Evolutionary conservation across 2,888 invertebrate species (phyloP), one percentile per base, ranked within the genome.

Genomic region (Eupithecia subumbrata): DNA sequence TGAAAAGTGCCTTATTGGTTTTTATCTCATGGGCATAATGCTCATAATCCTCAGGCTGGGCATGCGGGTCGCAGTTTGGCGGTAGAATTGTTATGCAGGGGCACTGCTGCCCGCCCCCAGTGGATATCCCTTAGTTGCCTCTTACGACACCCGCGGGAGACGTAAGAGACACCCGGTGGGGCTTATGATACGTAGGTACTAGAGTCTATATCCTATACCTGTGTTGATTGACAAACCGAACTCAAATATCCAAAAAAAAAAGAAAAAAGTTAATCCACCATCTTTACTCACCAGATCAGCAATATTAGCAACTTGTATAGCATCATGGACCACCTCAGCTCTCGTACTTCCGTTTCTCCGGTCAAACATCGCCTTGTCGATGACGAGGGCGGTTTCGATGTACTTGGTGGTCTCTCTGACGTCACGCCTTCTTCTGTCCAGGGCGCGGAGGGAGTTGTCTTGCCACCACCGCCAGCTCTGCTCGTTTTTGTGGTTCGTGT

Each of bases 301-400:
- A 89, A 99, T 98, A 94, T 99, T 99, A 83, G 99, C 98, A 83
- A 99, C 98, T 96, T 99, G 98, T 90, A 99, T 97, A 81, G 98
- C 98, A 91, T 99, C 99, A 90, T 98, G 98, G 84, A 99, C 97
- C 82, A 98, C 98, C 89, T 98, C 97, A 22, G 97, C 96, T 80
- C 98, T 95, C 72, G 97, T 97, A 92, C 98, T 98, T 79, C 98
- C 98, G 91, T 98, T 98, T 77, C 98, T 96, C 87, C 97, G 97
- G 86, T 98, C 98, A 91, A 98, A 98, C 98, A 99, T 99, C 69
- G 98, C 97, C 93, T 98, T 98, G 95, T 99, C 99, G 84, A 99
- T 97, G 82, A 99, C 97, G 84, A 99, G 96, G 72, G 99, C 99
- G 76, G 99, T 97, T 95, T 99, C 99, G 85, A 99, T 97, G 95